phyloP scores from a whole-genome alignment of 2,113 vertebrate genomes.

The Motacilla tschutschensis region DNA sequence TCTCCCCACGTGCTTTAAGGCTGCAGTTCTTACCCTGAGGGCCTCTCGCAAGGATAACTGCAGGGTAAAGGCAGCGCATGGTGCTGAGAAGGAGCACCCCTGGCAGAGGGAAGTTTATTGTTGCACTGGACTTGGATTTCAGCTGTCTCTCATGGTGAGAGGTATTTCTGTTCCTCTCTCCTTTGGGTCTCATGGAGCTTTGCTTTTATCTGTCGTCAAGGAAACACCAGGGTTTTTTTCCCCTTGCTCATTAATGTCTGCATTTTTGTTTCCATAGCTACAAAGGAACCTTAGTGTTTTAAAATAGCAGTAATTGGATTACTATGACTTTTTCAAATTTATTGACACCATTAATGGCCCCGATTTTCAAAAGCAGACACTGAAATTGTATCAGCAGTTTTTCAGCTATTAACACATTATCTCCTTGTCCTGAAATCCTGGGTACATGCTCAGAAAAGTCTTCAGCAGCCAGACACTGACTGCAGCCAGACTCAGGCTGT shows the following conservation, averaged over 20 bases:
- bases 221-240: slow-evolving; percentile 49
- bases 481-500: not conserved
- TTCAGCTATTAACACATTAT: slow-evolving; percentile 13
- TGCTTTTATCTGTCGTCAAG: slow-evolving; percentile 67
- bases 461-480: not conserved
- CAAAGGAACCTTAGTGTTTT: slow-evolving; percentile 63
- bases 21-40: not conserved
- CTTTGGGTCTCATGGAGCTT: slow-evolving; percentile 38
- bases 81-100: not conserved
- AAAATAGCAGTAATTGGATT: slow-evolving; percentile 66
- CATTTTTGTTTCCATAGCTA: slow-evolving; percentile 72
- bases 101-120: not conserved
- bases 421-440: slow-evolving; percentile 34
- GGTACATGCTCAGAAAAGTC: not conserved
- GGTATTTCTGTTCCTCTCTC: slow-evolving; percentile 28
- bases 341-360: slow-evolving; percentile 33
- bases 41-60: not conserved
- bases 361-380: slow-evolving; percentile 35
- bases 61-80: not conserved
- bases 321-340: slow-evolving; percentile 32
- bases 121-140: not conserved
- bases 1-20: not conserved
- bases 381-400: slow-evolving; percentile 34
- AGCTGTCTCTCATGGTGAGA: not conserved
- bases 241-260: slow-evolving; percentile 60